phyloP scores from a whole-genome alignment of 2,113 vertebrate genomes.

The Cygnus buccinator region DNA sequence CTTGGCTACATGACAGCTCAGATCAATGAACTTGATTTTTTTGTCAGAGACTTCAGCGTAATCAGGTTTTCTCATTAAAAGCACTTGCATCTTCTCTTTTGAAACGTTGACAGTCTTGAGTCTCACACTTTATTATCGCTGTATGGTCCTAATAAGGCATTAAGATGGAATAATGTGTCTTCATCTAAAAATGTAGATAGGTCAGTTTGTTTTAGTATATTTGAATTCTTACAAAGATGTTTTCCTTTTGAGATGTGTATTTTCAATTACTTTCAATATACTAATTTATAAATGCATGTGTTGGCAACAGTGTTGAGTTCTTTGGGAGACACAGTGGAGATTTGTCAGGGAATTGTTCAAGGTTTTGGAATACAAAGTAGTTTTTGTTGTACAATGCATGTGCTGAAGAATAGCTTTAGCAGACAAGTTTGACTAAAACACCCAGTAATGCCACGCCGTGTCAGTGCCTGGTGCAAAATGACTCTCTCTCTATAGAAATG shows the following conservation, averaged over 20 bases:
- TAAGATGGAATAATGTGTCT: background rate
- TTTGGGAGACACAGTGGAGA: slow-evolving; percentile 48
- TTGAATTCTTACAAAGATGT: background rate
- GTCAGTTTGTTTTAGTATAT: background rate
- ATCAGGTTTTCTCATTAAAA: background rate
- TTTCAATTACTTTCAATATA: background rate
- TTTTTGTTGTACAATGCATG: slow-evolving; percentile 58
- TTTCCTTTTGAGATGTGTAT: background rate
- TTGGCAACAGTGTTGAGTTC: background rate
- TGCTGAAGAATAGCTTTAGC: slow-evolving; percentile 45
- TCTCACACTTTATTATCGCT: background rate
- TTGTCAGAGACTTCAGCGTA: background rate
- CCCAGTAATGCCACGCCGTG: background rate
- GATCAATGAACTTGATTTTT: background rate
- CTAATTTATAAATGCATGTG: background rate
- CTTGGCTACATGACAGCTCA: background rate
- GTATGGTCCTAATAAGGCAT: background rate
- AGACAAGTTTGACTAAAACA: slow-evolving; percentile 47
- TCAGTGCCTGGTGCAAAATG: slow-evolving; percentile 76
- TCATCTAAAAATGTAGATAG: background rate
- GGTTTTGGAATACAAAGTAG: slow-evolving; percentile 61
- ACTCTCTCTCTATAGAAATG: slow-evolving; percentile 66
- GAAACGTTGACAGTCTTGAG: background rate
- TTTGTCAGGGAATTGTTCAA: slow-evolving; percentile 49
- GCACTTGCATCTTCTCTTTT: background rate